Conservation (phyloP, 1,140 invertebrate genomes). For the Arion vulgaris region DNA sequence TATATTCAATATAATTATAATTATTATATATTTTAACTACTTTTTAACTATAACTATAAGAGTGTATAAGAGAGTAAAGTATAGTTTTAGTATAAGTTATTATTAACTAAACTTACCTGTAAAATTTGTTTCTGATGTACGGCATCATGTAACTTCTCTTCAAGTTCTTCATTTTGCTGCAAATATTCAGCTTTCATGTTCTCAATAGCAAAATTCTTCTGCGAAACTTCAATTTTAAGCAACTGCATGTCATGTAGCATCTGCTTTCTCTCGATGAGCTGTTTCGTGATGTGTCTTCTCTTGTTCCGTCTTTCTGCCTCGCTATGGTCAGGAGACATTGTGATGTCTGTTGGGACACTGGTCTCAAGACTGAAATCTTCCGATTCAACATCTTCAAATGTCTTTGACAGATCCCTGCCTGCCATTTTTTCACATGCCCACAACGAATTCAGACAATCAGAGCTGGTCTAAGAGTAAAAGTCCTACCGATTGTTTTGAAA, state of each 20-base stretch:
- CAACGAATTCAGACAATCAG: not conserved
- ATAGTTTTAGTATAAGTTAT: too few relatives aligned
- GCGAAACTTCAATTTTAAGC: slow-evolving; percentile 72
- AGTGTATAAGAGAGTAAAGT: too few relatives aligned
- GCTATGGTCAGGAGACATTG: slow-evolving; percentile 64
- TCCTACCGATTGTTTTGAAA: slow-evolving; percentile 8
- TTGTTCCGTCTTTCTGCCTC: slow-evolving; percentile 52
- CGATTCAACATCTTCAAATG: slow-evolving; percentile 65
- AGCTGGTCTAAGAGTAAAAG: not conserved
- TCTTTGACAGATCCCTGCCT: slow-evolving; percentile 63
- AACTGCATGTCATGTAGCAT: slow-evolving; percentile 71
- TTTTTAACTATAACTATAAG: too few relatives aligned
- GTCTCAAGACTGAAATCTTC: slow-evolving; percentile 67
- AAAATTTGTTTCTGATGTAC: slow-evolving; percentile 71
- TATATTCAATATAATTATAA: too few relatives aligned
- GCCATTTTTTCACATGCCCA: slow-evolving; percentile 52
- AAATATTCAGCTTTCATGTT: slow-evolving; percentile 71
- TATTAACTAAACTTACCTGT: slow-evolving; percentile 21
- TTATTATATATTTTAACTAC: too few relatives aligned
- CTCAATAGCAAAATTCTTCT: slow-evolving; percentile 70
- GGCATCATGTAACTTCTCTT: slow-evolving; percentile 71
- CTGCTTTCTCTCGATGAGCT: slow-evolving; percentile 70
- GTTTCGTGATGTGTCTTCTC: slow-evolving; percentile 60
- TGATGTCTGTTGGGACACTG: slow-evolving; percentile 66
- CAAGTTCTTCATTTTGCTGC: slow-evolving; percentile 69